Evolutionary conservation across 2,888 invertebrate genomes (phyloP), one percentile per base, ranked within the genome.

Genomic region (Heliconius hortense): DNA sequence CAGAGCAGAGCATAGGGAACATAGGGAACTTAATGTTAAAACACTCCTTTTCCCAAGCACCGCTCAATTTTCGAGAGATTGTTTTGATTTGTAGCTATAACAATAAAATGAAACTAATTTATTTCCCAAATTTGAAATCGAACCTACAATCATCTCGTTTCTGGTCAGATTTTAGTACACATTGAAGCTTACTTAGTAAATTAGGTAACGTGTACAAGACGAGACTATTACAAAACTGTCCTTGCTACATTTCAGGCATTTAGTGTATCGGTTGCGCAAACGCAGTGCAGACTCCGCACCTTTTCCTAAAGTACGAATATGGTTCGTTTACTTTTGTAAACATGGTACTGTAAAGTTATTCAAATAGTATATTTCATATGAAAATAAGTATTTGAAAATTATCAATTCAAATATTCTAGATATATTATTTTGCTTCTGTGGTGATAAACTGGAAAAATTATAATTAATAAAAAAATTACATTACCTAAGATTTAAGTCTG

Each of bases 171-270:
- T 56, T 11, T 8, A 15, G 11, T 43, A 60, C 35, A 74, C 18
- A n/a, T 26, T 70, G 63, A 74, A 74, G 74, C 39, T 63, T 70
- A 48, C 35, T 35, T 31, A 56, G 68, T 56, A 21, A 56, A 43
- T 43, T 15, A 60, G 26, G 63, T 28, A 69, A 72, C 68, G 62
- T 72, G 67, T 28, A 73, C 60, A 63, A 59, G 62, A 72, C 69
- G 68, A 72, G 66, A 78, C 73, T 48, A 72, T 84, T 82, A 78
- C 80, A 76, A 79, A 85, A 86, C 82, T 83, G 85, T 84, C 87
- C 87, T 87, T 87, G 88, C 84, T 85, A 85, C 85, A 85, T 81
- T 84, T 85, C 84, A 81, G 82, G 66, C 60, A 77, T 72, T 48
- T 75, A 39, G 60, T 62, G 26, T 66, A 48, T 56, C 7, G 80